Conservation (phyloP, 2,797 vertebrate species). For the Discoglossus pictus region DNA sequence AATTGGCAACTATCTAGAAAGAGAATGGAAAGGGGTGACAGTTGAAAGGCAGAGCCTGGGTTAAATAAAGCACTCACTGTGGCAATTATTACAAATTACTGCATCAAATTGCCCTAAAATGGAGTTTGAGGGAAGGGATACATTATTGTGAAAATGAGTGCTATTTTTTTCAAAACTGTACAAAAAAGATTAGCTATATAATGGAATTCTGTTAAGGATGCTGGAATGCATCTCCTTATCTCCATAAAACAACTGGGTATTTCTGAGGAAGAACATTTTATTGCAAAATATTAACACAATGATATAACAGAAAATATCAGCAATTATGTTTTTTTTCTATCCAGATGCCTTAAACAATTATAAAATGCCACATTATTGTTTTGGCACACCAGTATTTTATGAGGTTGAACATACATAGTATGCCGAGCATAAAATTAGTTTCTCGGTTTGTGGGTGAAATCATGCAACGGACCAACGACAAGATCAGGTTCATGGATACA, state of each 20-base stretch:
- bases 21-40: neutral
- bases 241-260: neutral
- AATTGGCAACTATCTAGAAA: conserved; percentile 1
- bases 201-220: neutral
- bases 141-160: conserved; percentile 21
- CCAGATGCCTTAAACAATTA: too few relatives aligned
- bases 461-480: too few relatives aligned
- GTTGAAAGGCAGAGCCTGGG: neutral
- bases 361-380: too few relatives aligned
- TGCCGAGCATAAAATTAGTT: too few relatives aligned
- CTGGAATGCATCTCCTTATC: neutral
- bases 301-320: too few relatives aligned
- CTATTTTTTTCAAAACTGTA: conserved; percentile 28
- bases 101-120: conserved; percentile 31
- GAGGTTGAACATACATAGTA: too few relatives aligned
- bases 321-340: too few relatives aligned
- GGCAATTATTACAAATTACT: conserved; percentile 31
- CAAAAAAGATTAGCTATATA: conserved; percentile 2
- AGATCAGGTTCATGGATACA: too few relatives aligned
- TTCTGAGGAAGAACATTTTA: neutral
- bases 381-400: too few relatives aligned
- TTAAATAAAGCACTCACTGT: neutral
- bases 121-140: conserved; percentile 5
- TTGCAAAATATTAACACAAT: neutral
- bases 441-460: too few relatives aligned